phyloP scores from a whole-genome alignment of 2,888 invertebrate species.

The Helicoverpa assulta region DNA sequence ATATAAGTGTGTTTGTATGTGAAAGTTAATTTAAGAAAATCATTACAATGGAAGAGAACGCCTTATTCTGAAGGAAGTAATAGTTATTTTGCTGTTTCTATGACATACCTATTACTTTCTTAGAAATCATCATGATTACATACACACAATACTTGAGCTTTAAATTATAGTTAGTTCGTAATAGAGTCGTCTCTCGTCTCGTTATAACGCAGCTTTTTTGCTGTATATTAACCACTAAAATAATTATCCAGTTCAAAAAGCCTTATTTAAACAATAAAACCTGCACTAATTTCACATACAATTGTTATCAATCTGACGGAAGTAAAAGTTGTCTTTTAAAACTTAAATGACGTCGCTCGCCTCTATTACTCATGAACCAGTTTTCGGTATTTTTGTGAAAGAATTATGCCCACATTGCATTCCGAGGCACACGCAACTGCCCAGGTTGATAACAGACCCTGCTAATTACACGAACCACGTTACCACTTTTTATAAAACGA shows the following conservation, averaged over 20 bases:
- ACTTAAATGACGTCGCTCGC: constrained; percentile 4
- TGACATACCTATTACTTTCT: too few relatives aligned
- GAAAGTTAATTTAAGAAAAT: too few relatives aligned
- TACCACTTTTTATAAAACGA: constrained; percentile 28
- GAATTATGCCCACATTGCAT: constrained; percentile 49
- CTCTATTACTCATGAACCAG: constrained; percentile 15
- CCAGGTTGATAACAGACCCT: constrained; percentile 38
- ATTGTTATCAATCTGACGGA: neutral
- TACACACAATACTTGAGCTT: too few relatives aligned
- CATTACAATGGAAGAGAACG: too few relatives aligned
- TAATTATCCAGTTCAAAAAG: neutral
- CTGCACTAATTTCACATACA: neutral
- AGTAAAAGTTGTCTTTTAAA: neutral
- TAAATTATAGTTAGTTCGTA: too few relatives aligned
- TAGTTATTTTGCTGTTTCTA: too few relatives aligned
- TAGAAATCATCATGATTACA: too few relatives aligned
- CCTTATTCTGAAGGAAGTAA: too few relatives aligned
- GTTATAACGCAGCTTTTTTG: too few relatives aligned
- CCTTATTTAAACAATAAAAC: neutral
- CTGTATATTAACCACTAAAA: neutral
- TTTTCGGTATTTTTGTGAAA: constrained; percentile 45
- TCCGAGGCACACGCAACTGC: constrained; percentile 44
- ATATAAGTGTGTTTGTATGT: too few relatives aligned
- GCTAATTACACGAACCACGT: constrained; percentile 46
- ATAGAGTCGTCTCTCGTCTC: too few relatives aligned